These are phyloP conservation scores for Lepus timidus DNA, from an alignment of 2,113 vertebrate species.

Conservation along the genomic window DNA sequence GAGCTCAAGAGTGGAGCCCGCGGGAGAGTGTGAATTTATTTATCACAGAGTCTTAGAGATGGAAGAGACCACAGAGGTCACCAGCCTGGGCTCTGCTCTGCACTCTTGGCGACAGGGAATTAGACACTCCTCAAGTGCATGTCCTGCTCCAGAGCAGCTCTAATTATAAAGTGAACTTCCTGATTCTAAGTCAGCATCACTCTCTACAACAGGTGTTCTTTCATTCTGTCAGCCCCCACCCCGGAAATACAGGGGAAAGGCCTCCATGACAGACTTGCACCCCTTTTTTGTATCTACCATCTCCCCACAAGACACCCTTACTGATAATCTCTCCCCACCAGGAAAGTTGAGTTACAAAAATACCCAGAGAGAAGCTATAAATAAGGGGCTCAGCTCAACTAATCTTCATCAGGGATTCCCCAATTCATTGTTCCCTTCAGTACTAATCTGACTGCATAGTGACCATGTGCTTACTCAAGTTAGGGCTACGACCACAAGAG, in stretches of 20 bases:
- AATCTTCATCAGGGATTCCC: background rate
- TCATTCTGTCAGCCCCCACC: background rate
- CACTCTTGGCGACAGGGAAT: background rate
- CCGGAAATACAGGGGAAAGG: background rate
- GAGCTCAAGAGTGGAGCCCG: slow-evolving; percentile 65
- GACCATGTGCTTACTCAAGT: fast-evolving
- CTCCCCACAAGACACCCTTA: background rate
- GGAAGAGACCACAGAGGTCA: slow-evolving; percentile 45
- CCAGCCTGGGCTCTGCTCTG: background rate
- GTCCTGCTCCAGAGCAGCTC: background rate
- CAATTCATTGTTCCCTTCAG: fast-evolving
- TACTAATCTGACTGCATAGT: background rate
- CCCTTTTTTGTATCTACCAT: background rate
- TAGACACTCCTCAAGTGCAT: background rate
- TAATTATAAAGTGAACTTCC: background rate
- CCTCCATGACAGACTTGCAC: background rate
- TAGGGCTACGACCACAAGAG: background rate
- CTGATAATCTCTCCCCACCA: background rate
- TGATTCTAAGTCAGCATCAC: background rate
- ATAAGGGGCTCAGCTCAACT: background rate
- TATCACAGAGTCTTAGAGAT: slow-evolving; percentile 45
- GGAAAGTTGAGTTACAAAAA: background rate
- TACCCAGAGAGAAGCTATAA: background rate
- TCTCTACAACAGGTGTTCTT: background rate
- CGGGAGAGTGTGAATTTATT: slow-evolving; percentile 54